Base-by-base conservation (phyloP, 2,797 vertebrate species). In the Megalops cyprinoides region DNA sequence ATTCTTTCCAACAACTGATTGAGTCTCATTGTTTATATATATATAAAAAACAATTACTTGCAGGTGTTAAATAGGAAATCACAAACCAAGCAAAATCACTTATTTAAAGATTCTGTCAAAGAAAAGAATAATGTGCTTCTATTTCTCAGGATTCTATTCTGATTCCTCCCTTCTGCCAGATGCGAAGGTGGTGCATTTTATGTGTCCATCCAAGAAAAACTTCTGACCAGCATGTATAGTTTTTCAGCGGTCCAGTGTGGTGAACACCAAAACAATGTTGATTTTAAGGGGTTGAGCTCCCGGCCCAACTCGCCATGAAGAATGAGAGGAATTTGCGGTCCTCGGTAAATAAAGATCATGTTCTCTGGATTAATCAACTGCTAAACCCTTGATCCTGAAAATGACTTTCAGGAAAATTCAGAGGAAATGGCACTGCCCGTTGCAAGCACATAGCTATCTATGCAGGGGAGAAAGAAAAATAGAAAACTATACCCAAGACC, bases 251-350 rank as follows among this genome's bases (percentile, higher is more conserved):
- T 87, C 81, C 51, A 42, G 56, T 81, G 79, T 85, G 83, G 82
- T 84, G 78, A 67, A 86, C 87, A 86, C 82, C 80, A 89, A 84
- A 85, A 86, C 85, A 91, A 88, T 86, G 84, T 85, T 81, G 82
- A 89, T 79, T 86, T 88, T 71, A 73, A 84, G 82, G 74, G 69
- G 76, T 81, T 65, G 42, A 83, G 85, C 87, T 88, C 87, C 82
- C 87, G 86, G 83, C 88, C 79, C 88, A 89, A 88, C 86, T 86
- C 86, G 83, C 87, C 89, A 90, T 88, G 85, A 90, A 87, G 86
- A 92, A 89, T 92, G 94, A 91, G 81, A 92, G 90, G 92, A 95
- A 94, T 91, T 89, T 90, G 87, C 87, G 91, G 88, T 90, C 93
- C 91, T 91, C 91, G 91, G 90, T 92, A 85, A 91, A 91, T 90